A percentile compares a stretch with the other conserved stretches of the same genome.
These are phyloP conservation scores for Siphlonurus alternatus DNA, from an alignment of 2,888 invertebrate genomes.

Conservation along the genomic window DNA sequence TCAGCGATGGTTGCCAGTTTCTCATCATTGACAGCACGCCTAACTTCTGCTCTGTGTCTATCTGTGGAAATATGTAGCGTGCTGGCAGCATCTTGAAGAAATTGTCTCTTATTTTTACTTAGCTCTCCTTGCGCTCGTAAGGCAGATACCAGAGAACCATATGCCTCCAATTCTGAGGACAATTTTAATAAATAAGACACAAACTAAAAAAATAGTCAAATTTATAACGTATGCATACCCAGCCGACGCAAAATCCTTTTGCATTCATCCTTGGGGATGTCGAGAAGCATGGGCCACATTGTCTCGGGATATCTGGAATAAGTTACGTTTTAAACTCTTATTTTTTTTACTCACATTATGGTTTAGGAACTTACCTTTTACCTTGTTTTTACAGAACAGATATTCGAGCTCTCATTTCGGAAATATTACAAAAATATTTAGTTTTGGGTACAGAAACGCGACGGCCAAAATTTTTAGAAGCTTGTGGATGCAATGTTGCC, in stretches of 20 bases:
- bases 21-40: slow-evolving; percentile 85
- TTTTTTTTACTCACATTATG: no score
- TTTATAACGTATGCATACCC: slow-evolving; percentile 35
- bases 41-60: slow-evolving; percentile 79
- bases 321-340: no score
- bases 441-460: no score
- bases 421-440: no score
- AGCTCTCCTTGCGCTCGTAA: slow-evolving; percentile 84
- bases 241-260: slow-evolving; percentile 72
- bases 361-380: no score
- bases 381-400: no score
- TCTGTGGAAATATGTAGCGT: slow-evolving; percentile 76
- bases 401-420: no score
- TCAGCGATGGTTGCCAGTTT: slow-evolving; percentile 75
- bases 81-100: slow-evolving; percentile 66
- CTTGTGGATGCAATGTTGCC: no score
- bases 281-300: slow-evolving; percentile 55
- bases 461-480: no score
- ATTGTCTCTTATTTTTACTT: slow-evolving; percentile 63
- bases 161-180: slow-evolving; percentile 82
- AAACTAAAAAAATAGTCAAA: slow-evolving; percentile 13
- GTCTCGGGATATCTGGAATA: slow-evolving; percentile 14
- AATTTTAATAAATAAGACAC: slow-evolving; percentile 18
- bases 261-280: slow-evolving; percentile 80
- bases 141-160: slow-evolving; percentile 75